Evolutionary conservation across 2,113 vertebrate genomes (phyloP).

Genomic region (Pluvianellus socialis): DNA sequence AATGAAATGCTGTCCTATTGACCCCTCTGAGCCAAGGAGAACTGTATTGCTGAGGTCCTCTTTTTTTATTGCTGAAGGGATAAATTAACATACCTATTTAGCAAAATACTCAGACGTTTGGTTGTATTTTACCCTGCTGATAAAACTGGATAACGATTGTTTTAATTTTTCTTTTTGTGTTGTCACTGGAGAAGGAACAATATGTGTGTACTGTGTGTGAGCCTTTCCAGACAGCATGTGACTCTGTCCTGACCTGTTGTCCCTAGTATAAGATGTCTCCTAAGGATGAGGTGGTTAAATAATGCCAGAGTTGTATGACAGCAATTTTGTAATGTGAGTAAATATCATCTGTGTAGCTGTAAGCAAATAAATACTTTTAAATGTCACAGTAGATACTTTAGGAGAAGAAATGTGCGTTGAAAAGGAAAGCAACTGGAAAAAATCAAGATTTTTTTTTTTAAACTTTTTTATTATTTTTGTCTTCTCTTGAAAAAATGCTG

Average conservation of each 20-base stretch:
- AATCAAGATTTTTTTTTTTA: background rate
- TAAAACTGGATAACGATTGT: background rate
- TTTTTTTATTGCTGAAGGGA: background rate
- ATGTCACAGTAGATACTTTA: background rate
- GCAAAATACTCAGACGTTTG: background rate
- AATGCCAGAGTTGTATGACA: background rate
- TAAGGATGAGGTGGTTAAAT: background rate
- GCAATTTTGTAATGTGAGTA: background rate
- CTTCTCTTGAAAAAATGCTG: background rate
- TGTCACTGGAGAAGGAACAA: background rate
- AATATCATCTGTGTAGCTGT: background rate
- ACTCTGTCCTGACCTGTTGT: background rate
- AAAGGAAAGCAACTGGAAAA: background rate
- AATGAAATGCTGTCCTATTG: background rate
- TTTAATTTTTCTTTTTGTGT: background rate
- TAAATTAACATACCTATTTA: background rate
- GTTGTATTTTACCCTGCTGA: background rate
- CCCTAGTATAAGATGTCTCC: background rate
- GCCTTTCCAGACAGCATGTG: background rate
- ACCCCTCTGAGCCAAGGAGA: background rate
- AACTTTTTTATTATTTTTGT: background rate
- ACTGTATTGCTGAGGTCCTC: background rate
- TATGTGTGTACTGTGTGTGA: background rate
- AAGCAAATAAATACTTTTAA: conserved; percentile 8
- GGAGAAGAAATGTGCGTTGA: background rate